A percentile compares a stretch with the other conserved stretches of the same genome.
Conservation (phyloP, 2,888 invertebrate species). For the Platypus cylindrus region DNA sequence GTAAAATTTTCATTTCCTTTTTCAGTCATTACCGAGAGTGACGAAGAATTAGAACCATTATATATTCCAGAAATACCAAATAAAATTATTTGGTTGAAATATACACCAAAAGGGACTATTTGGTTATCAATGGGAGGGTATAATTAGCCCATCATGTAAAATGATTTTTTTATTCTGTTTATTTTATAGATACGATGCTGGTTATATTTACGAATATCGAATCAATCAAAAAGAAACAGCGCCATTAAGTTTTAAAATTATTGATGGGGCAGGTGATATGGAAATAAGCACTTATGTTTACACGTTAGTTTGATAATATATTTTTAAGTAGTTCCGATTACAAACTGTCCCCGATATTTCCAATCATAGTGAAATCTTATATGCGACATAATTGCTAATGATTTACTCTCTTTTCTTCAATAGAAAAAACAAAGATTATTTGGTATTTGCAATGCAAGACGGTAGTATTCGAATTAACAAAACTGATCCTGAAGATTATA, state of each 20-base stretch:
- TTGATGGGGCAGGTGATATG: conserved; percentile 42
- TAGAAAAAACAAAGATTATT: conserved; percentile 38
- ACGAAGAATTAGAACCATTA: conserved; percentile 41
- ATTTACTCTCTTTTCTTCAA: conserved; percentile 14
- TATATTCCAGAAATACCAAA: conserved; percentile 46
- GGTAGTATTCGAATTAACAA: conserved; percentile 47
- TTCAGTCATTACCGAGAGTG: conserved; percentile 43
- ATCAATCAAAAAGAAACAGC: conserved; percentile 33
- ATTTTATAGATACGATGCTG: conserved; percentile 42
- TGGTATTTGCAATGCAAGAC: conserved; percentile 47
- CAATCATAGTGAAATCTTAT: no score
- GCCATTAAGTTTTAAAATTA: conserved; percentile 36
- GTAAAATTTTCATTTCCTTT: conserved; percentile 8
- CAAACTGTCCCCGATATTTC: no score
- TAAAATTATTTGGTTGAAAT: conserved; percentile 44
- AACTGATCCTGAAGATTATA: conserved; percentile 36
- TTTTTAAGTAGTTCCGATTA: no score
- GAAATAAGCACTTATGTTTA: conserved; percentile 44
- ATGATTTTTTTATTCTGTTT: conserved; percentile 2
- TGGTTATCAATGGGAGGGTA: conserved; percentile 49
- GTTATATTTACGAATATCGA: conserved; percentile 50
- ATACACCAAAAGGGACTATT: conserved; percentile 39
- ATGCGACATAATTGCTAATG: no score
- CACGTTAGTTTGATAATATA: no score
- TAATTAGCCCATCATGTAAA: no score